Conservation (phyloP, 2,797 vertebrate species). For the Diplodus puntazzo region DNA sequence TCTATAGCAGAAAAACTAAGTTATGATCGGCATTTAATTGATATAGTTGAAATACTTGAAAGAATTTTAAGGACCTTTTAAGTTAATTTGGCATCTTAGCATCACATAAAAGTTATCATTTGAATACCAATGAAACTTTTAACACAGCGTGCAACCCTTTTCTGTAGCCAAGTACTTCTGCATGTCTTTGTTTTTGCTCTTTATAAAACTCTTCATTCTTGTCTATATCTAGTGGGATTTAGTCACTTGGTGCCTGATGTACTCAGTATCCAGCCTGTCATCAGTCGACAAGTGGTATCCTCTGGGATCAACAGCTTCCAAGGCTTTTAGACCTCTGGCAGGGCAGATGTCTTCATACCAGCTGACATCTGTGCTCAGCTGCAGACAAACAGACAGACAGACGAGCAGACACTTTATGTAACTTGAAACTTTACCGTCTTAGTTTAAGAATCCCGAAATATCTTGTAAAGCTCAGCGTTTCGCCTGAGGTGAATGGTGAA, state of each 20-base stretch:
- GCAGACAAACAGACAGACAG: slow-evolving; percentile 45
- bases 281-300: slow-evolving; percentile 70
- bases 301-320: slow-evolving; percentile 66
- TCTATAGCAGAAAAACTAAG: too few species aligned
- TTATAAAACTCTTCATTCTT: slow-evolving; percentile 21
- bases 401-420: slow-evolving; percentile 31
- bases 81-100: not conserved
- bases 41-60: too few species aligned
- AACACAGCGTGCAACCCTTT: not conserved
- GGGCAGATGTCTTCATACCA: slow-evolving; percentile 71
- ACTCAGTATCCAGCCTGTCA: slow-evolving; percentile 65
- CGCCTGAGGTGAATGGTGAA: slow-evolving; percentile 16
- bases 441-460: slow-evolving; percentile 27
- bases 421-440: slow-evolving; percentile 28
- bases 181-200: not conserved
- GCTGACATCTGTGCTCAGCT: slow-evolving; percentile 71
- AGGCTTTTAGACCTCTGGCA: slow-evolving; percentile 68
- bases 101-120: not conserved
- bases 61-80: not conserved
- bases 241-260: slow-evolving; percentile 55
- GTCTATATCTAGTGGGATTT: slow-evolving; percentile 44
- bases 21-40: too few species aligned
- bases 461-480: slow-evolving; percentile 12
- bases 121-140: not conserved
- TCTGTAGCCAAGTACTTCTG: not conserved